A percentile compares a stretch with the other conserved stretches of the same genome.
These are phyloP conservation scores for Bombyx huttoni DNA, from an alignment of 2,888 invertebrate genomes.

Conservation along the genomic window DNA sequence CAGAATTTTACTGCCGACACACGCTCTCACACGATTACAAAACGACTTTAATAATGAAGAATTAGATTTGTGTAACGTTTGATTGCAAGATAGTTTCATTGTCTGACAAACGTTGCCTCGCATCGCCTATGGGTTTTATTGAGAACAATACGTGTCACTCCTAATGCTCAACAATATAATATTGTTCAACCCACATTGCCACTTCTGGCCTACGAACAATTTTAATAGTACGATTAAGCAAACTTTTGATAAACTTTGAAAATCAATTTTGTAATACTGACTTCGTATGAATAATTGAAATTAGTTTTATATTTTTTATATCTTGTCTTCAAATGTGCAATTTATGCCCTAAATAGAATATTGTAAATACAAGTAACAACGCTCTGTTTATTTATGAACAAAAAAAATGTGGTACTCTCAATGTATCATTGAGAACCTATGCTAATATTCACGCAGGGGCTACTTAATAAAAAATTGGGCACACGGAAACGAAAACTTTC, in stretches of 20 bases:
- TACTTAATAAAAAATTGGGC: conserved; percentile 27
- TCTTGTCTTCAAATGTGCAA: no score
- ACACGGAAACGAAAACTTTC: conserved; percentile 48
- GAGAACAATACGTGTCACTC: conserved; percentile 27
- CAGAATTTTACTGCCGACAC: no score
- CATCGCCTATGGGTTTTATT: neutral
- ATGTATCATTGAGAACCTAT: conserved; percentile 10
- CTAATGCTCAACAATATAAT: conserved; percentile 22
- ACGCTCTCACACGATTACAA: no score
- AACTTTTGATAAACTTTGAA: conserved; percentile 6
- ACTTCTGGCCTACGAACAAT: neutral
- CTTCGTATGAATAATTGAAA: conserved; percentile 5
- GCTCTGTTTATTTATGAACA: no score
- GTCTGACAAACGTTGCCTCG: neutral
- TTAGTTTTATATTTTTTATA: no score
- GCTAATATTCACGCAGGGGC: conserved; percentile 35
- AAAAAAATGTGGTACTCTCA: neutral
- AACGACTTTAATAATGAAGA: no score
- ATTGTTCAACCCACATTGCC: conserved; percentile 29
- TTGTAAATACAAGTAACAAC: no score
- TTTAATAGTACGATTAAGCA: conserved; percentile 8
- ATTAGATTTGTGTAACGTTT: neutral
- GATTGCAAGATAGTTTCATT: neutral
- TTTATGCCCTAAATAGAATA: no score
- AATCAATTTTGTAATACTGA: conserved; percentile 3